phyloP scores from a whole-genome alignment of 2,113 vertebrate genomes.

The Mobula hypostoma region DNA sequence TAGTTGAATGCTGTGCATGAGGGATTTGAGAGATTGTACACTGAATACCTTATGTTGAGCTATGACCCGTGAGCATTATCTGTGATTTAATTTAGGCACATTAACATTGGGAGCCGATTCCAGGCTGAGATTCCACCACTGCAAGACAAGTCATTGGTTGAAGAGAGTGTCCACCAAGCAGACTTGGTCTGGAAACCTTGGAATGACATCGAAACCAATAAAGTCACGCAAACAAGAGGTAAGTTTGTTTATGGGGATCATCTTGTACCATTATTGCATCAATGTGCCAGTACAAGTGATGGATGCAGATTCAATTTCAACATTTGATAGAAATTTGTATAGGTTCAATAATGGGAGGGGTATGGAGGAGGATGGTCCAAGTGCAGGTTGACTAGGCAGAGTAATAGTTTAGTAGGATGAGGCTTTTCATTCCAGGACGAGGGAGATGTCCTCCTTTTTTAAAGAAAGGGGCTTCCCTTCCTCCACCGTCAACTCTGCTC shows the following conservation, averaged over 20 bases:
- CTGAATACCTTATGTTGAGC: neutral
- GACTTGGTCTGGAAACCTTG: constrained; percentile 65
- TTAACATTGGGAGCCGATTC: constrained; percentile 63
- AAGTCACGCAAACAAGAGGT: constrained; percentile 56
- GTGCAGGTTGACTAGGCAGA: no score
- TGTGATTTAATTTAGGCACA: constrained; percentile 50
- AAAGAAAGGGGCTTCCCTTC: no score
- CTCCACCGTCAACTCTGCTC: no score
- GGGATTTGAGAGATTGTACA: neutral
- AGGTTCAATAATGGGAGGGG: no score
- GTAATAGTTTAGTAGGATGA: no score
- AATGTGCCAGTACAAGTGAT: neutral
- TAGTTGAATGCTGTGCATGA: neutral
- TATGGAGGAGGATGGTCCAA: no score
- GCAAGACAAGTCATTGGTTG: constrained; percentile 42
- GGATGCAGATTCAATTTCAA: no score
- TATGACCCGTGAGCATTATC: neutral
- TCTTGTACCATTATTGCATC: neutral
- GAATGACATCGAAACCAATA: constrained; percentile 53
- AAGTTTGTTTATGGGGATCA: neutral
- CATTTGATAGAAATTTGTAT: no score
- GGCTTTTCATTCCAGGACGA: no score
- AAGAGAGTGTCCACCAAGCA: constrained; percentile 47
- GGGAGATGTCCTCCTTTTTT: no score
- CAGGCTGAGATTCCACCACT: constrained; percentile 62